Evolutionary conservation across 2,797 vertebrate species (phyloP), one percentile per base, ranked within the genome.

Genomic region (Danio choprae): DNA sequence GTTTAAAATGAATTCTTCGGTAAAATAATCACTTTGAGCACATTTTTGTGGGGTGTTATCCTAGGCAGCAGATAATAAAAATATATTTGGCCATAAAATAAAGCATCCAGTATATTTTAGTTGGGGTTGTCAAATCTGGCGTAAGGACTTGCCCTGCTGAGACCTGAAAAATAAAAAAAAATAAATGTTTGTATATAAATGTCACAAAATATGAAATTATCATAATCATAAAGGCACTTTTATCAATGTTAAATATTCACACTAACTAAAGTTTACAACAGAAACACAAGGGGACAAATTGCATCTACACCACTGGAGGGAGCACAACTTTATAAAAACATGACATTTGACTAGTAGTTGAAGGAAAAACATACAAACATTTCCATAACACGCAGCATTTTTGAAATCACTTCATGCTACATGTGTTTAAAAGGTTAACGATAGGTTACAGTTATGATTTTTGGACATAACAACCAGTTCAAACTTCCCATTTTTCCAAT

Each of bases 131-230:
- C 86, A 87, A 99, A 99, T 89, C 90, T 95, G 59, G 96, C 94
- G 10, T 99, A 99, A 0, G 95, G 95, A 84, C 97, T 99, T 75
- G 94, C 94, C 78, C 95, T 97, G 87, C 92, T 94, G 68, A 99
- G 91, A 85, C 97, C 98, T 99, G 69, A 80, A 15, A 84, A 51
- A 79, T 9, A 82, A 29, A 69, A 38, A 43, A 64, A 60, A 56
- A 69, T 41, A 29, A 60, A 20, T 46, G 1, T 2, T 7, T 46
- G n/a, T n/a, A n/a, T n/a, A n/a, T n/a, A 7, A 7, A 46, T 46
- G 7, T 46, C 2, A 60, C 7, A 48, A 67, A 38, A 56, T 2
- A 38, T 41, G 15, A 15, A 7, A 20, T 16, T 0, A 40, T 4
- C 1, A 55, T 55, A 56, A 8, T 22, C 46, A 22, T 8, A 0